Percentiles rank a stretch among this genome's conserved stretches.
Evolutionary conservation across 2,888 invertebrate genomes (phyloP).

Genomic region (Heliconius sara): DNA sequence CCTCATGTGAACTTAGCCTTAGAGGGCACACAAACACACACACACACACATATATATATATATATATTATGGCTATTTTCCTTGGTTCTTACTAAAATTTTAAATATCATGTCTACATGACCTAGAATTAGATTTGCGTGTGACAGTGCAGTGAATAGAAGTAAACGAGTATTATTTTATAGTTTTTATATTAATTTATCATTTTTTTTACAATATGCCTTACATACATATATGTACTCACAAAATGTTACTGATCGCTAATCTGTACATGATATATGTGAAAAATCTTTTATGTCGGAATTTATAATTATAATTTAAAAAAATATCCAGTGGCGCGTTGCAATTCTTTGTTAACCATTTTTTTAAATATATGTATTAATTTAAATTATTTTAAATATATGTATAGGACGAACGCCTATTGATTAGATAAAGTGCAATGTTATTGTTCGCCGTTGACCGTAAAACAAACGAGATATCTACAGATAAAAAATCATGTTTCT

Average conservation of each 20-base stretch:
- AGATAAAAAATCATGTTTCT: not conserved
- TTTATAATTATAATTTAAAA: not conserved
- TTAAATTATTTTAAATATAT: no score
- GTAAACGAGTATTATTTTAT: not conserved
- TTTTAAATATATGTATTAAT: no score
- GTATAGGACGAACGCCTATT: not conserved
- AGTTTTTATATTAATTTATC: not conserved
- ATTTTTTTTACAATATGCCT: not conserved
- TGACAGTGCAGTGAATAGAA: not conserved
- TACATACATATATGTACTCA: no score
- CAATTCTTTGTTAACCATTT: not conserved
- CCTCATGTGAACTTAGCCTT: slow-evolving; percentile 4
- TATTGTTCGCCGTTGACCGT: not conserved
- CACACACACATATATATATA: no score
- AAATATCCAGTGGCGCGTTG: not conserved
- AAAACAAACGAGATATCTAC: no score
- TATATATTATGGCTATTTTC: not conserved
- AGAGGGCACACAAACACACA: not conserved
- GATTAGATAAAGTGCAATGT: not conserved
- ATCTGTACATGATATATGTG: no score
- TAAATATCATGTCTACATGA: not conserved
- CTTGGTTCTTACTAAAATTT: not conserved
- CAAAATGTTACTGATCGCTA: no score
- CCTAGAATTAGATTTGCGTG: slow-evolving; percentile 26
- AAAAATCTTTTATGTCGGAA: no score